Evolutionary conservation across 2,888 invertebrate genomes (phyloP), one percentile per base, ranked within the genome.

Genomic region (Acleris laterana): DNA sequence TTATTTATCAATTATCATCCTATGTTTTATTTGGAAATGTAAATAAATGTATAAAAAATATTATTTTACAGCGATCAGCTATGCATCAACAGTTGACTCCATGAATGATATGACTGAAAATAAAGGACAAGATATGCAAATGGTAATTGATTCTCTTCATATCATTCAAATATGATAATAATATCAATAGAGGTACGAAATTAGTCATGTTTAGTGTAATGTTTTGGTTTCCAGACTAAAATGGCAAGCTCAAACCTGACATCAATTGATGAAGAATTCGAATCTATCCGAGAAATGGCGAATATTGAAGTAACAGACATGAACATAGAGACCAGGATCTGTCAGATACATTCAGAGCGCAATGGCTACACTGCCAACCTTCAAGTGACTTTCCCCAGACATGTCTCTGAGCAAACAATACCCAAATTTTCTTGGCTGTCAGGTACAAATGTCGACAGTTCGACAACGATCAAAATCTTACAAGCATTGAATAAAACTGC

Each of bases 401-500:
- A 92, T 74, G 84, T 89, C 6, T 82, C 85, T 3, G 92, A 92
- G 75, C 88, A 89, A 68, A 89, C 87, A 7, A 92, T 93, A 79
- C 93, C 93, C 17, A 91, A 90, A 73, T 93, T 93, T 73, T 90
- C 93, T 3, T 93, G 93, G 93, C 75, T 93, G 5, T 87, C 89
- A 0, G 93, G 92, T 25, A 93, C 93, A n/a, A 93, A 93, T 75
- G 91, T 98, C 1, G 96, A 96, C 75, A 96, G 95, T 69, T 86
- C 94, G 50, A 94, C 95, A 1, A 96, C 96, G 72, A 94, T 94
- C 9, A 96, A 96, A 82, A 91, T 98, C 60, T 88, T 97, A 57
- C 98, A 97, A 89, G 96, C 96, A 17, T 93, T 98, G 44, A 96
- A 96, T 75, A 96, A 95, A 82, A 95, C 96, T 60, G 97, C 97